Conservation (phyloP, 2,113 vertebrate genomes). For the Rostratula benghalensis region DNA sequence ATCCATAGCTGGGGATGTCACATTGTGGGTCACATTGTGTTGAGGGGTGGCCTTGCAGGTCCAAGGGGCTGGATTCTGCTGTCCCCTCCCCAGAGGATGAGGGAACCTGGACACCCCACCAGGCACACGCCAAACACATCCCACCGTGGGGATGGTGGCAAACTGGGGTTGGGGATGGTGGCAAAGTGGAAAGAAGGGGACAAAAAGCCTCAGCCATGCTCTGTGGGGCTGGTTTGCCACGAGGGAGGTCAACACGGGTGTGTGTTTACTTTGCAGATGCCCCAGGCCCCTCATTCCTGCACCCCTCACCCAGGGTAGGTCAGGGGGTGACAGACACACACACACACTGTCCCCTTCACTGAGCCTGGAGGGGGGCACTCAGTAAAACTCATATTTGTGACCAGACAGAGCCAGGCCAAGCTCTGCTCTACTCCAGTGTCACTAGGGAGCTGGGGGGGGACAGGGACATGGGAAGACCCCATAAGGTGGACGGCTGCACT, state of each 20-base stretch:
- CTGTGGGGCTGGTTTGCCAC: neutral
- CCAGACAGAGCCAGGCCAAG: neutral
- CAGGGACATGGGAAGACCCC: neutral
- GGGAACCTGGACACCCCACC: neutral
- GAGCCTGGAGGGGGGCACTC: neutral
- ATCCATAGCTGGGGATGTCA: neutral
- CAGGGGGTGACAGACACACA: neutral
- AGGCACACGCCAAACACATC: neutral
- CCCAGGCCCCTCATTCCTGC: no score
- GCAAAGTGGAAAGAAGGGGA: neutral
- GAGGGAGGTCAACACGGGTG: fast-evolving
- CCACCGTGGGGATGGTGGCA: neutral
- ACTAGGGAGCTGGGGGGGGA: neutral
- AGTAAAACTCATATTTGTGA: neutral
- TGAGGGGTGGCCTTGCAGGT: no score
- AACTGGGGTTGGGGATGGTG: neutral
- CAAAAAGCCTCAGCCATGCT: neutral
- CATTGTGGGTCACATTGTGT: neutral
- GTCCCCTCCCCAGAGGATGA: neutral
- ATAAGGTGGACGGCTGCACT: fast-evolving
- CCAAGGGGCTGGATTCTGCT: neutral
- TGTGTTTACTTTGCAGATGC: neutral
- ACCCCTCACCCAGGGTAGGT: neutral
- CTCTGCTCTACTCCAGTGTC: neutral
- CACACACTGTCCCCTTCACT: neutral